Evolutionary conservation across 2,113 vertebrate genomes (phyloP).

Genomic region (Telmatochromis sp.): DNA sequence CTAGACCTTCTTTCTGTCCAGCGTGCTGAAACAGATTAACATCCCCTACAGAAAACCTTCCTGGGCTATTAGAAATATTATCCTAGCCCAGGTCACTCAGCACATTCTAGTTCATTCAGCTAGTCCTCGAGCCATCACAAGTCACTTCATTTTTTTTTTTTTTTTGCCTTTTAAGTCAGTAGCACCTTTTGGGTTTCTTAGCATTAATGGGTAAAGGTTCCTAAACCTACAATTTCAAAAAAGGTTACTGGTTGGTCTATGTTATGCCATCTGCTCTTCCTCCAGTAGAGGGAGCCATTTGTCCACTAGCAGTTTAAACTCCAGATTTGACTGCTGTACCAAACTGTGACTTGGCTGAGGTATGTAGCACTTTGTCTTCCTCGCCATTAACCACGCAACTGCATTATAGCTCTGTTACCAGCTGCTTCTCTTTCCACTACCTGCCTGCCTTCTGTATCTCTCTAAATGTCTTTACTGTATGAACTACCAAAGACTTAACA

Average conservation of each 20-base stretch:
- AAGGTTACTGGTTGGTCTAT: background rate
- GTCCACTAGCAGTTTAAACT: background rate
- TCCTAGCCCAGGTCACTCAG: background rate
- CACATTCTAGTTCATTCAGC: background rate
- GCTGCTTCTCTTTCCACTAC: background rate
- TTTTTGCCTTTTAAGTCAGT: background rate
- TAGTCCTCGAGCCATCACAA: background rate
- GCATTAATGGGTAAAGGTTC: background rate
- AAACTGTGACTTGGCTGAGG: background rate
- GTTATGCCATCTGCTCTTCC: background rate
- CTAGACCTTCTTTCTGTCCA: background rate
- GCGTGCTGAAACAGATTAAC: rapidly evolving
- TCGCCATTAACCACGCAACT: rapidly evolving
- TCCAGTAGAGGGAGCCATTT: background rate
- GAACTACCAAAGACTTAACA: background rate
- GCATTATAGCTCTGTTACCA: background rate
- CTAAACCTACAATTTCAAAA: background rate
- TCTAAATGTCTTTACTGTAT: background rate
- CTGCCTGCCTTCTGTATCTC: background rate
- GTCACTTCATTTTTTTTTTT: background rate
- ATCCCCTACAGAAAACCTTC: background rate
- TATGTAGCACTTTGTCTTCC: background rate
- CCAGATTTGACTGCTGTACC: background rate
- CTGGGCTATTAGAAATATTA: background rate
- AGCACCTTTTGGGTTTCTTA: background rate